Conservation (phyloP, 2,888 invertebrate genomes). For the Pimpla rufipes region DNA sequence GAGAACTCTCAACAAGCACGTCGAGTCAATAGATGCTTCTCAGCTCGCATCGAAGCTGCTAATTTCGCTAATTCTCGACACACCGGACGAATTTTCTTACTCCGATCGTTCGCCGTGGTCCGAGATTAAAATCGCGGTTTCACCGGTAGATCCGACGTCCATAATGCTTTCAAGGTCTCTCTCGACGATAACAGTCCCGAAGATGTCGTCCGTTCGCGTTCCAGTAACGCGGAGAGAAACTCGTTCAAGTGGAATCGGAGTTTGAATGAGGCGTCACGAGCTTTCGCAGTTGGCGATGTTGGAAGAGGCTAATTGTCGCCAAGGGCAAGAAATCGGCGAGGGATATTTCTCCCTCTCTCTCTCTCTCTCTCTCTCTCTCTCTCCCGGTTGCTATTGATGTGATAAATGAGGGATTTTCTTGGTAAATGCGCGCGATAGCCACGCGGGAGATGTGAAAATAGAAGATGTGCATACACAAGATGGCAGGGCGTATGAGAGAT, state of each 20-base stretch:
- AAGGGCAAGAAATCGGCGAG: not conserved
- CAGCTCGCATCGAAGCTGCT: slow-evolving; percentile 2
- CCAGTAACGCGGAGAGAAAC: not conserved
- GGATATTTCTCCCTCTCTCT: not conserved
- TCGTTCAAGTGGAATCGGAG: no score
- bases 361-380: not conserved
- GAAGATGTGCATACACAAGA: not conserved
- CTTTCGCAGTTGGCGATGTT: not conserved
- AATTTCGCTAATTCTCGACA: not conserved
- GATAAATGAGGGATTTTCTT: not conserved
- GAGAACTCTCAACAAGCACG: slow-evolving; percentile 40
- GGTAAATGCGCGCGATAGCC: not conserved
- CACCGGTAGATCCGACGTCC: no score
- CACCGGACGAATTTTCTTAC: not conserved
- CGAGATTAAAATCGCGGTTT: not conserved
- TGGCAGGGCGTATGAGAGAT: slow-evolving; percentile 5
- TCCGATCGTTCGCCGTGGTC: not conserved
- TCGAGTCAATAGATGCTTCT: not conserved
- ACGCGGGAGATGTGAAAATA: not conserved
- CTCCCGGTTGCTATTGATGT: not conserved
- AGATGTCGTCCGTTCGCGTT: no score
- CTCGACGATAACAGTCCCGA: no score
- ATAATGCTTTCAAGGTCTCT: no score
- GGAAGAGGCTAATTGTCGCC: not conserved
- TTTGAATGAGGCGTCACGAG: not conserved